Percentiles rank a stretch among this genome's conserved stretches.
These are phyloP conservation scores for Drosophila chauvacae DNA, from an alignment of 1,140 invertebrate species.

Conservation along the genomic window DNA sequence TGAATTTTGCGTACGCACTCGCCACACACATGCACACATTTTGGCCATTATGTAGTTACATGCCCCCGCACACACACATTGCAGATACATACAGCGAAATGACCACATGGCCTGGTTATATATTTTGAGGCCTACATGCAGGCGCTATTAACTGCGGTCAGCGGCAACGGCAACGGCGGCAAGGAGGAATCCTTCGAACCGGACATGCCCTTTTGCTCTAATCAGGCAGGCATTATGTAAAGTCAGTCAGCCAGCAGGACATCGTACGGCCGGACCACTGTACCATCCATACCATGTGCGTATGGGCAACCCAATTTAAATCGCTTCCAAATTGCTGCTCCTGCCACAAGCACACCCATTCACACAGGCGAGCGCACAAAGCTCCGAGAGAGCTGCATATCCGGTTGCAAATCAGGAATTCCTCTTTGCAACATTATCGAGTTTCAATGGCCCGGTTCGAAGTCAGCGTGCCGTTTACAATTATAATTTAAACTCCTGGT, in stretches of 20 bases:
- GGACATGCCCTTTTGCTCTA: conserved; percentile 47
- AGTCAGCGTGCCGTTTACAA: conserved; percentile 17
- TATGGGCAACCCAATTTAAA: conserved; percentile 52
- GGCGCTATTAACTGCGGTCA: conserved; percentile 67
- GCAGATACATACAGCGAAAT: conserved; percentile 27
- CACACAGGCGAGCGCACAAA: conserved; percentile 9
- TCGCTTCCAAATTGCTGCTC: conserved; percentile 28
- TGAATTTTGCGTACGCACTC: conserved; percentile 79
- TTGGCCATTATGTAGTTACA: conserved; percentile 43
- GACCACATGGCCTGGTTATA: conserved; percentile 61
- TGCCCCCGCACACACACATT: conserved; percentile 24
- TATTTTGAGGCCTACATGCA: conserved; percentile 76
- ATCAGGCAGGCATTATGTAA: conserved; percentile 79
- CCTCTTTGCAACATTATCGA: conserved; percentile 32
- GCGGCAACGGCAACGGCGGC: not conserved
- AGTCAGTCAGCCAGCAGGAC: conserved; percentile 64
- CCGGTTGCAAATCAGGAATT: conserved; percentile 40
- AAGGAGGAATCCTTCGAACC: not conserved
- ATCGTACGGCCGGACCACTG: conserved; percentile 19
- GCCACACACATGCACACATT: conserved; percentile 36
- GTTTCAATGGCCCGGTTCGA: conserved; percentile 13
- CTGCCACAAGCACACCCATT: conserved; percentile 7
- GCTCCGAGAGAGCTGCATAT: conserved; percentile 19
- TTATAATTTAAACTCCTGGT: conserved; percentile 51
- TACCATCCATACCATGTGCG: conserved; percentile 38